phyloP scores from a whole-genome alignment of 1,140 invertebrate genomes.

The Andrena cerasifolii region DNA sequence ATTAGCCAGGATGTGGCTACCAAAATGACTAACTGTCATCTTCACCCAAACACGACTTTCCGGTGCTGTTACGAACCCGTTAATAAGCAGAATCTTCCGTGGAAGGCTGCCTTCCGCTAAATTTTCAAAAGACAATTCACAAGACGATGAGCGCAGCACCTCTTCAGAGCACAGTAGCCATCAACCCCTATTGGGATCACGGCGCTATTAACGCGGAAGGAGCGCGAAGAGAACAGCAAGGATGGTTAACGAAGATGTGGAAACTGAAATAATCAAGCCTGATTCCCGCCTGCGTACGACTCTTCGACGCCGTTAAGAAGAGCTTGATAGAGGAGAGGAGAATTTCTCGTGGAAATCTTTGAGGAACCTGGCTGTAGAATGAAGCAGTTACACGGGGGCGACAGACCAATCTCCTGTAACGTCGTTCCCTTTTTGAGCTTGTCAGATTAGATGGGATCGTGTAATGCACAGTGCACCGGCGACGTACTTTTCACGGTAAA shows the following conservation, averaged over 20 bases:
- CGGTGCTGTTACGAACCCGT: too few relatives aligned
- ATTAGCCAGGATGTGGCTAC: too few relatives aligned
- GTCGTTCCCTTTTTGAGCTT: conserved; percentile 33
- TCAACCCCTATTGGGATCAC: too few relatives aligned
- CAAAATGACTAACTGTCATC: too few relatives aligned
- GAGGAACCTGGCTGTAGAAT: conserved; percentile 8
- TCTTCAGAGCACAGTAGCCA: too few relatives aligned
- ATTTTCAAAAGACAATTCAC: too few relatives aligned
- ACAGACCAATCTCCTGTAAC: conserved; percentile 27
- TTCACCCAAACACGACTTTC: too few relatives aligned
- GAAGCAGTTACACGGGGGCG: conserved; percentile 29
- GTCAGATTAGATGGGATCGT: conserved; percentile 45
- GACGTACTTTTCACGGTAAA: conserved; percentile 36
- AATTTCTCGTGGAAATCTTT: conserved; percentile 8
- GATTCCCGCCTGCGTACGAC: neutral
- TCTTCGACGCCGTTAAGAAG: neutral
- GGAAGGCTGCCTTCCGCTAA: too few relatives aligned
- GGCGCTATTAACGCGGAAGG: too few relatives aligned
- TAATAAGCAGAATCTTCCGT: too few relatives aligned
- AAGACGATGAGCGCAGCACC: too few relatives aligned
- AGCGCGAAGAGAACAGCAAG: too few relatives aligned
- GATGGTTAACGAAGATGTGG: neutral
- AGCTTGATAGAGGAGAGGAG: neutral
- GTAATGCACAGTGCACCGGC: conserved; percentile 21
- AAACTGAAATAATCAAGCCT: neutral